Evolutionary conservation across 2,797 vertebrate species (phyloP).

Genomic region (Cheirogaleus major): DNA sequence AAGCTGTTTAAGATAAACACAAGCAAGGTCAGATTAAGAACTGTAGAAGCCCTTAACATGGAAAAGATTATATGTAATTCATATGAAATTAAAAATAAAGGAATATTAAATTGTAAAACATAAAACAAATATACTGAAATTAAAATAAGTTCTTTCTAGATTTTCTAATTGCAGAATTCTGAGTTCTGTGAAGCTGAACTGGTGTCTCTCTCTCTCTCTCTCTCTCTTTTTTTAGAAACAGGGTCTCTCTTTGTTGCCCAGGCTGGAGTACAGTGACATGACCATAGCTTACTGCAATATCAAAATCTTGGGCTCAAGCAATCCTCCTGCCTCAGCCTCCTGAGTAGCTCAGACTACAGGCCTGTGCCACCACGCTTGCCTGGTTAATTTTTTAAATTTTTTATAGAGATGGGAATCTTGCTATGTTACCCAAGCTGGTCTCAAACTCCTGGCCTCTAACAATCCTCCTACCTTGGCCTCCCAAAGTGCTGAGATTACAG

Average conservation of each 20-base stretch:
- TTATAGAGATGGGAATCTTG: not conserved
- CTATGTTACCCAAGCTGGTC: not conserved
- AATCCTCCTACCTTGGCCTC: not conserved
- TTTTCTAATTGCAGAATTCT: constrained; percentile 31
- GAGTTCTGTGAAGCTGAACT: not conserved
- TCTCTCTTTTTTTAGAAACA: not conserved
- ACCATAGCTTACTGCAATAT: not conserved
- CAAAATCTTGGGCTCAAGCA: not conserved
- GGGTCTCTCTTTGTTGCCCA: not conserved
- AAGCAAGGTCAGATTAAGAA: constrained; percentile 48
- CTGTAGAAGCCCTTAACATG: not conserved
- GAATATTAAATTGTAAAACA: constrained; percentile 3
- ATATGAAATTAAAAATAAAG: constrained; percentile 55
- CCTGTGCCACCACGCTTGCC: not conserved
- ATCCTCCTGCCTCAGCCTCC: not conserved
- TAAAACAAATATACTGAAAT: constrained; percentile 1
- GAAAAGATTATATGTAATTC: not conserved
- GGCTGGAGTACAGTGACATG: not conserved
- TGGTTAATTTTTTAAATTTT: not conserved
- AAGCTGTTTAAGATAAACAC: constrained; percentile 38
- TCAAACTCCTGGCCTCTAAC: not conserved
- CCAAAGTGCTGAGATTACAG: not conserved
- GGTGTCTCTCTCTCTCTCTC: not conserved
- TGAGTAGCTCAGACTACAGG: not conserved
- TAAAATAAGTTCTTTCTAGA: constrained; percentile 24